Evolutionary conservation across 2,888 invertebrate genomes (phyloP), one percentile per base, ranked within the genome.

Genomic region (Pristionchus arcanus): DNA sequence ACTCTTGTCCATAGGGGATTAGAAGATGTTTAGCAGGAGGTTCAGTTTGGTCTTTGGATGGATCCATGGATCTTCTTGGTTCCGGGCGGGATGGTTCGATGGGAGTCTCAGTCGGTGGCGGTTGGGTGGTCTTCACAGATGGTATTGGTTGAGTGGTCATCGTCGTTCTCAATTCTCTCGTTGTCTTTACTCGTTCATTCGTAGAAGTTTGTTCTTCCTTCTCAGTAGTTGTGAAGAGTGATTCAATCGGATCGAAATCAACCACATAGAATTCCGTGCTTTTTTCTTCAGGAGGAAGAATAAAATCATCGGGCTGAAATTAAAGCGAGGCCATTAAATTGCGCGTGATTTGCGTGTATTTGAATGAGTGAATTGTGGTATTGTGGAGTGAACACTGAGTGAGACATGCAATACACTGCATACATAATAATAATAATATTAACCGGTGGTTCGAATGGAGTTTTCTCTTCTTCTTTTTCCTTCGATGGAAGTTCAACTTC

Each of bases 221-320:
- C 59, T 84, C 16, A 49, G 59, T 55, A 19, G 59, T 55, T 16
- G 34, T 42, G 31, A 59, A 83, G 28, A 55, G 31, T 9, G 53
- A 83, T n/a, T 49, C 16, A 28, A 84, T 84, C 13, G 59, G 59
- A 66, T 86, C 86, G 86, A 49, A 86, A n/a, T 86, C 86, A 19
- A 86, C 49, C 19, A 86, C 66, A 28, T 86, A 86, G 66, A 49
- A 86, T 49, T 86, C 86, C 9, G 15, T 31, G 53, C n/a, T 31
- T 19, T 66, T 37, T 37, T 66, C 37, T 25, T 66, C 66, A 28
- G 86, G 86, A 25, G 86, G 86, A 86, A 86, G 63, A 42, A 86
- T 86, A 66, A 86, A 86, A 42, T 86, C 86, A 42, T 86, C 86
- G 37, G 49, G 37, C 86, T 86, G 66, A 63, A 86, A 86, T 34